phyloP scores from a whole-genome alignment of 2,797 vertebrate species.

The Hozukius guyotensis region DNA sequence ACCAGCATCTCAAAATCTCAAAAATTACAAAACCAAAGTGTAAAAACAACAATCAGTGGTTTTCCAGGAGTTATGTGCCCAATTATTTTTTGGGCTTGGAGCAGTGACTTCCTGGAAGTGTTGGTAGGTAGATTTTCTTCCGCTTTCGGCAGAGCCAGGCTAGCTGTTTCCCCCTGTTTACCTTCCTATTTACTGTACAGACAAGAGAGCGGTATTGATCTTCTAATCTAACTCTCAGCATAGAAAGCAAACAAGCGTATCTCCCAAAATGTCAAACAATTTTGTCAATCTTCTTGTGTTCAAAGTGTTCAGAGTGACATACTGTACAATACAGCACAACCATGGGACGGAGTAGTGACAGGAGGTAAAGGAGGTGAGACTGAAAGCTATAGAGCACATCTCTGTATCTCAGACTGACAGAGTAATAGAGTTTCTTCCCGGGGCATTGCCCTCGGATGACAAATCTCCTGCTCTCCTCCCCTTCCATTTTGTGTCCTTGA shows the following conservation, averaged over 20 bases:
- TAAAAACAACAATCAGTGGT: not conserved
- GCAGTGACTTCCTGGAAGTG: not conserved
- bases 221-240: not conserved
- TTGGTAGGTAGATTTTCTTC: not conserved
- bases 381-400: constrained; percentile 26
- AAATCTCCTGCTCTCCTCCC: constrained; percentile 32
- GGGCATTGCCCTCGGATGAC: constrained; percentile 25
- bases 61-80: accelerated
- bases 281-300: not conserved
- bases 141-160: not conserved
- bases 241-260: not conserved
- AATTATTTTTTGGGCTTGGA: not conserved
- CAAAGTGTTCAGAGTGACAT: not conserved
- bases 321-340: not conserved
- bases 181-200: not conserved
- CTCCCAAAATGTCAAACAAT: not conserved
- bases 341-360: not conserved
- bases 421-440: constrained; percentile 27
- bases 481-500: constrained; percentile 54
- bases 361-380: not conserved
- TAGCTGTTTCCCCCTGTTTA: not conserved
- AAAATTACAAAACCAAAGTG: not conserved
- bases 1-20: not conserved
- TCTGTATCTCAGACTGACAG: constrained; percentile 29
- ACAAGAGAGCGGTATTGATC: not conserved